phyloP scores from a whole-genome alignment of 2,113 vertebrate species.

The Erythrolamprus reginae region DNA sequence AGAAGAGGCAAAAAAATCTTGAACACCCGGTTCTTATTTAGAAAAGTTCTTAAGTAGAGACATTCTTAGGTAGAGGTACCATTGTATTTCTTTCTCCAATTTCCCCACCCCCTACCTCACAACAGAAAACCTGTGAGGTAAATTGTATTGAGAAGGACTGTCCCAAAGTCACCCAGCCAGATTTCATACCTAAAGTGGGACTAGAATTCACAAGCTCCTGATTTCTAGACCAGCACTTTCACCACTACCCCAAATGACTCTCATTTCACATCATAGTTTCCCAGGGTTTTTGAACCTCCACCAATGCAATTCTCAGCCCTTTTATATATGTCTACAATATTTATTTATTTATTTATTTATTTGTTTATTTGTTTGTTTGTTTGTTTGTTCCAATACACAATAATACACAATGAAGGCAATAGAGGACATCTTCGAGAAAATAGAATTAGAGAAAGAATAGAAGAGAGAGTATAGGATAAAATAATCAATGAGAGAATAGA shows the following conservation, averaged over 20 bases:
- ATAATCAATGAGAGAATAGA: too few species aligned
- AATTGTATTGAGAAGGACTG: neutral
- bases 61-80: too few species aligned
- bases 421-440: too few species aligned
- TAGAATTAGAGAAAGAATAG: too few species aligned
- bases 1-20: too few species aligned
- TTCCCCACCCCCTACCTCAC: rapidly evolving
- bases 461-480: too few species aligned
- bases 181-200: neutral
- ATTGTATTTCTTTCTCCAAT: neutral
- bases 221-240: neutral
- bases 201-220: neutral
- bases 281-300: neutral
- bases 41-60: too few species aligned
- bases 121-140: neutral
- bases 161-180: neutral
- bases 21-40: too few species aligned
- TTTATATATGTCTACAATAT: neutral
- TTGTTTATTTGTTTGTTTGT: too few species aligned
- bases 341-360: too few species aligned
- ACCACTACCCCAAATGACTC: neutral
- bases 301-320: neutral
- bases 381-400: too few species aligned
- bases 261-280: neutral
- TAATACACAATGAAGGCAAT: too few species aligned